Base-by-base conservation (phyloP, 30 jellyfish, hydroid and myxozoan genomes). In the Turritopsis dohrnii region DNA sequence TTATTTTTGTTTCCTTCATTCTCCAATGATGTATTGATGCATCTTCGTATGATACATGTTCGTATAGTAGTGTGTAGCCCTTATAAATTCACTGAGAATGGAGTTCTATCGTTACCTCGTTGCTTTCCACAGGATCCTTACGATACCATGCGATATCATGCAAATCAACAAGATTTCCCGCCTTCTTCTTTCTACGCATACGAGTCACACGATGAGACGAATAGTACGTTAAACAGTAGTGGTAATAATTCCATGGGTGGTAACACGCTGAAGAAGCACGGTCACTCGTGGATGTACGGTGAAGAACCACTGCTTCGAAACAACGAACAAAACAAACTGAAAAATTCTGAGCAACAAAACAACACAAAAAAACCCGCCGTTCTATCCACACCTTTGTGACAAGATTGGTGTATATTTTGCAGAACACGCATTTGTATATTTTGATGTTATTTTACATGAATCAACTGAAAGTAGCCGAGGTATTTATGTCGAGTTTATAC, bases 121-220 rank as follows among this genome's bases (percentile, higher is more conserved):
- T 23, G 21, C 19, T 18, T 18, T 23, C 30, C n/a, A n/a, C 30
- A 69, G 77, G 30, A 69, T 21, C 28, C 30, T 27, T 69, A 69
- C 22, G 77, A 69, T 27, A 69, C 77, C 9, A 27, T 69, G 30
- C 16, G 77, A 23, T 69, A 69, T 69, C 77, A 69, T 27, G 23
- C 77, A 23, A 69, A 69, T 69, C 31, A 19, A 69, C 77, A 23
- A 1, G 77, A 69, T 7, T 69, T 69, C 8, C 77, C 77, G 0
- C 77, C 77, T n/a, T 27, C 28, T n/a, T 69, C 77, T 7, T 69
- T 69, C 22, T 69, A 69, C 77, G 77, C 77, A 3, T 5, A 41
- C 13, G 60, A 41, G 13, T 41, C 60, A 41, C 60, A 41, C 13
- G 60, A 41, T 13, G 60, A 41, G 13, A 41, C 60, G 13, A 41